phyloP scores from a whole-genome alignment of 2,113 vertebrate genomes.

The Megaceryle maxima region DNA sequence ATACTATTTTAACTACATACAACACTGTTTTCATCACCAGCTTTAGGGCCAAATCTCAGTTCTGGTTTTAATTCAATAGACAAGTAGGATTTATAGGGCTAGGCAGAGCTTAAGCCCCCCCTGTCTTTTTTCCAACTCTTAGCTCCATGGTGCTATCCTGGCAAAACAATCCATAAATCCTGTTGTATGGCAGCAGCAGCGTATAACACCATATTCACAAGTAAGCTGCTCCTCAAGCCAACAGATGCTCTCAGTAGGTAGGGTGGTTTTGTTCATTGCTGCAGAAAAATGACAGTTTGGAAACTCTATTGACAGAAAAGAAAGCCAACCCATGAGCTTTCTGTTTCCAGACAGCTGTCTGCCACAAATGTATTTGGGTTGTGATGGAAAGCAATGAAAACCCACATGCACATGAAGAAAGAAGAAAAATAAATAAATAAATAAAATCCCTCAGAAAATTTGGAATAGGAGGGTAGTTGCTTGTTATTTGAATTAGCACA shows the following conservation, averaged over 20 bases:
- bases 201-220: neutral
- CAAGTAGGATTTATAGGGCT: neutral
- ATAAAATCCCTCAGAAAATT: neutral
- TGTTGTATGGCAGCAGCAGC: neutral
- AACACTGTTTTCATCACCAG: neutral
- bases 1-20: neutral
- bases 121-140: neutral
- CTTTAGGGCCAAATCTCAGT: neutral
- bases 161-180: neutral
- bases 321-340: neutral
- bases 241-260: neutral
- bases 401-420: fast-evolving
- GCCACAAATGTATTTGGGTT: neutral
- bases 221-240: neutral
- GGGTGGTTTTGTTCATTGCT: neutral
- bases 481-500: neutral
- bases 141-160: neutral
- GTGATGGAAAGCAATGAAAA: neutral
- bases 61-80: neutral
- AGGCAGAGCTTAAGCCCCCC: neutral
- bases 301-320: neutral
- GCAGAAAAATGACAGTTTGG: neutral
- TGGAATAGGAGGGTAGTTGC: neutral
- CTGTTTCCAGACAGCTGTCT: neutral
- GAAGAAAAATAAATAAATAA: neutral